Evolutionary conservation across 2,888 invertebrate species (phyloP), one percentile per base, ranked within the genome.

Genomic region (Yponomeuta malinellus): DNA sequence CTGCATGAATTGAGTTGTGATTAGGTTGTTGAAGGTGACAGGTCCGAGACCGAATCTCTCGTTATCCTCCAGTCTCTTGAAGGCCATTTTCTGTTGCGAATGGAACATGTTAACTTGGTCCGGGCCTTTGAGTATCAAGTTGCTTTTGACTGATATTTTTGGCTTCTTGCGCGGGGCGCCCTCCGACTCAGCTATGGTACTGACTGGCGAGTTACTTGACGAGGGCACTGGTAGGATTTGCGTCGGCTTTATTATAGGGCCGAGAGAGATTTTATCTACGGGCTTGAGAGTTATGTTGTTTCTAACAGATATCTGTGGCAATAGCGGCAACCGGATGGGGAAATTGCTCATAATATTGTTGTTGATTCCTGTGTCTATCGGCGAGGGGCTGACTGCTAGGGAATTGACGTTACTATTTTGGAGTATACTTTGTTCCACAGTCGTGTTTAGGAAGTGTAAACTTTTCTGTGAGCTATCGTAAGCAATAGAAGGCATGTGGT

Each of bases 71-170:
- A 92, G 75, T 72, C 86, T 81, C 72, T 87, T 85, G 68, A 92
- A 92, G 1, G 91, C 92, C 90, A 92, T 88, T 77, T 91, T 90
- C 73, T 92, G 91, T 74, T 91, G 92, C 1, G 90, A 90, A 79
- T 92, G 90, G 73, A 92, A 92, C 87, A 89, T 90, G 74, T 92
- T 89, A 43, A 86, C 87, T 73, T 90, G 89, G 76, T 93, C 92
- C 0, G 93, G 92, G 0, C 92, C 93, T 77, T 93, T 93, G 3
- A 93, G 76, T 74, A 93, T 90, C 63, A 93, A 77, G 75, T 93
- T 93, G 74, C 93, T 93, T 78, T 93, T 93, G 0, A 93, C 93
- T 1, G 92, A 93, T 83, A 93, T 93, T 76, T 93, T 93, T 0
- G 93, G 89, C 71, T 92, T 92, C 74, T 93, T 93, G 48, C 92